Conservation (phyloP, 1,140 invertebrate genomes). For the Danaus plexippus region DNA sequence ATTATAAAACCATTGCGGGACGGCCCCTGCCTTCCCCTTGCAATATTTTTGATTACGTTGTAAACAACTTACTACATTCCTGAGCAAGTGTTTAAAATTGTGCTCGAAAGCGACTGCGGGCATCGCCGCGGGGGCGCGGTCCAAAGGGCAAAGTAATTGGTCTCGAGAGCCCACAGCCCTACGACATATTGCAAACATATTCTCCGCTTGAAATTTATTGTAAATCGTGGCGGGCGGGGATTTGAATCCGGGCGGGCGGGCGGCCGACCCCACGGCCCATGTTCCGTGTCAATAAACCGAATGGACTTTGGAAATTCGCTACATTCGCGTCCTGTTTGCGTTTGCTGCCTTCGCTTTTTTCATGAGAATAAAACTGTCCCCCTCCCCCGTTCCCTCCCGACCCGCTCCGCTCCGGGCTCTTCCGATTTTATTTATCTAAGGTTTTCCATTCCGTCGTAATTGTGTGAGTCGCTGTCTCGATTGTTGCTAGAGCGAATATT, state of each 20-base stretch:
- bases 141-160: constrained; percentile 42
- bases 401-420: constrained; percentile 30
- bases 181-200: constrained; percentile 68
- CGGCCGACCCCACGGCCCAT: constrained; percentile 17
- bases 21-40: constrained; percentile 17
- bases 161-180: constrained; percentile 31
- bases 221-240: constrained; percentile 60
- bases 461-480: constrained; percentile 61
- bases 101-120: constrained; percentile 27
- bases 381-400: constrained; percentile 12
- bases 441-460: constrained; percentile 66
- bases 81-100: constrained; percentile 58
- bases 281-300: constrained; percentile 57
- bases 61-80: constrained; percentile 56
- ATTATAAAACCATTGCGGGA: constrained; percentile 2
- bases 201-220: constrained; percentile 67
- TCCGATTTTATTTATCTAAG: constrained; percentile 68
- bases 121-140: constrained; percentile 24
- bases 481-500: constrained; percentile 68
- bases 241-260: constrained; percentile 45
- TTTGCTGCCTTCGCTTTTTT: constrained; percentile 60
- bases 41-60: constrained; percentile 45
- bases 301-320: constrained; percentile 66
- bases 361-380: constrained; percentile 31
- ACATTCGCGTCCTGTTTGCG: constrained; percentile 59